phyloP scores from a whole-genome alignment of 2,888 invertebrate species.

The Archips crataeganus region DNA sequence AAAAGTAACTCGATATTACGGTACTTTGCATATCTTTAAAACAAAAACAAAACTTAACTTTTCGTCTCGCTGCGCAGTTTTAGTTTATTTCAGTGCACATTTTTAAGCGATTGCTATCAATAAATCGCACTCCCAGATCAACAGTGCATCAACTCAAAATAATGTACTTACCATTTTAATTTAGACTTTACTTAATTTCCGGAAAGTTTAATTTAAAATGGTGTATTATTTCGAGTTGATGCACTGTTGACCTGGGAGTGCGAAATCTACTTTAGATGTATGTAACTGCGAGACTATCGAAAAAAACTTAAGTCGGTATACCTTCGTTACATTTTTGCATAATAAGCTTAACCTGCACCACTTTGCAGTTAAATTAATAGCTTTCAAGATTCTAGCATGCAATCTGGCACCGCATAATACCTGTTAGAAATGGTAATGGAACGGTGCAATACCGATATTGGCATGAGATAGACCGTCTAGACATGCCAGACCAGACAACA shows the following conservation, averaged over 20 bases:
- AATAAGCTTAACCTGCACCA: not conserved
- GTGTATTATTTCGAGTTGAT: no score
- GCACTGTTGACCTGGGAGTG: no score
- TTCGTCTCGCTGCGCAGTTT: no score
- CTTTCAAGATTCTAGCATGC: not conserved
- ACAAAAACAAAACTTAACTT: no score
- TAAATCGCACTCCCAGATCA: no score
- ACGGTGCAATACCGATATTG: slow-evolving; percentile 17
- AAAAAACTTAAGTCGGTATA: not conserved
- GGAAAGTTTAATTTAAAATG: no score
- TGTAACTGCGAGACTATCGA: not conserved
- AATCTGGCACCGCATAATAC: slow-evolving; percentile 5
- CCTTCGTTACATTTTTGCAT: not conserved
- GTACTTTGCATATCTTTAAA: no score
- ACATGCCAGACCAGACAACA: slow-evolving; percentile 8
- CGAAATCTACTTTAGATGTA: not conserved
- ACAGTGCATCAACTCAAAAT: no score
- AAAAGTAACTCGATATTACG: no score
- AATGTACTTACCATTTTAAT: no score
- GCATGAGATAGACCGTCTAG: slow-evolving; percentile 19
- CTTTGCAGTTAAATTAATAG: slow-evolving; percentile 11
- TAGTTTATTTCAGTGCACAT: no score
- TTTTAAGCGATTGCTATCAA: not conserved
- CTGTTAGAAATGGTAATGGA: slow-evolving; percentile 2
- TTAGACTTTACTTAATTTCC: no score